Evolutionary conservation across 2,888 invertebrate genomes (phyloP).

Genomic region (Pecten maximus): DNA sequence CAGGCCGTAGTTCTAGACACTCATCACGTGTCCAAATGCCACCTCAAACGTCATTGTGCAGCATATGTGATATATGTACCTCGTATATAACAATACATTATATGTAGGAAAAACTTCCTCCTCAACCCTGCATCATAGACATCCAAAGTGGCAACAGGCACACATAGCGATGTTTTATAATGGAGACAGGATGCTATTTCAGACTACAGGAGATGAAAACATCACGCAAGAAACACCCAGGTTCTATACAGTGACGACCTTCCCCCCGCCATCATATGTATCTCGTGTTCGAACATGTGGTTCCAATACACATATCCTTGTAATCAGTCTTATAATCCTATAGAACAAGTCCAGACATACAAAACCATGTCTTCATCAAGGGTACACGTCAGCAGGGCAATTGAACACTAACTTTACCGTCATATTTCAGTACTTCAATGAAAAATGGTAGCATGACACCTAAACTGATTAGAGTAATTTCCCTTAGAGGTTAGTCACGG

Average conservation of each 20-base stretch:
- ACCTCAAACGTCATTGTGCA: background rate
- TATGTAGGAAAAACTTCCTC: background rate
- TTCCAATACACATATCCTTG: background rate
- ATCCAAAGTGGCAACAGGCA: background rate
- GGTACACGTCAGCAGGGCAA: background rate
- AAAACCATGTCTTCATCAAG: background rate
- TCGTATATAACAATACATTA: background rate
- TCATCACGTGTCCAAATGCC: background rate
- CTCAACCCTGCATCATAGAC: background rate
- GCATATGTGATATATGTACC: no score
- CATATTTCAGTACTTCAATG: background rate
- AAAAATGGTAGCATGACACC: background rate
- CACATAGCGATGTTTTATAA: background rate
- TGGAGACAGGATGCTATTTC: background rate
- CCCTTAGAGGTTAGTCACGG: background rate
- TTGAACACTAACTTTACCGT: background rate
- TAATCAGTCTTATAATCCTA: background rate
- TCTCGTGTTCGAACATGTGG: background rate
- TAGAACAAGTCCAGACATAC: background rate
- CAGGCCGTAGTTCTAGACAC: background rate
- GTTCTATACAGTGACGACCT: background rate
- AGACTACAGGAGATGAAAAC: background rate
- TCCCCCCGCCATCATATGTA: background rate
- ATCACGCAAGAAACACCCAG: background rate
- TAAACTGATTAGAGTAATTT: background rate